These are phyloP conservation scores for Mamestra configurata DNA, from an alignment of 1,140 invertebrate genomes.

Conservation along the genomic window DNA sequence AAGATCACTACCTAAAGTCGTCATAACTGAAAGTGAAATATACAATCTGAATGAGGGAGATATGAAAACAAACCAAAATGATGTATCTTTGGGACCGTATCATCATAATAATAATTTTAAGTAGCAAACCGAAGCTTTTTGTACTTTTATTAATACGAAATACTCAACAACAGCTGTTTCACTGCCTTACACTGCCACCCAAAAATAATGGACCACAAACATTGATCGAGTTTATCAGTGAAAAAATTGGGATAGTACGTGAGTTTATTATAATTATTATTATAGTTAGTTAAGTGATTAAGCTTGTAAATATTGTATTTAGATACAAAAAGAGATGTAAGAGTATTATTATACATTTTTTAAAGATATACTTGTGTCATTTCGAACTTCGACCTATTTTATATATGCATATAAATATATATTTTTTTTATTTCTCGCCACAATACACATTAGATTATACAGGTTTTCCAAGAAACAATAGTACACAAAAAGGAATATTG, in stretches of 20 bases:
- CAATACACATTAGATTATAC: too few relatives aligned
- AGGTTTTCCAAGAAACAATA: too few relatives aligned
- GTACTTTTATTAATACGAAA: conserved; percentile 60
- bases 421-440: too few relatives aligned
- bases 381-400: background rate
- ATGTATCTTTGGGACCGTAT: conserved; percentile 76
- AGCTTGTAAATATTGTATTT: conserved; percentile 87
- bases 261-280: conserved; percentile 65
- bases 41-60: background rate
- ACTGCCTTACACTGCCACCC: conserved; percentile 77
- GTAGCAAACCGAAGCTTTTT: conserved; percentile 64
- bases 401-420: background rate
- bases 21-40: background rate
- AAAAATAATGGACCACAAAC: conserved; percentile 17
- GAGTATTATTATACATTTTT: conserved; percentile 84
- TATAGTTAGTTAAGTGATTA: conserved; percentile 67
- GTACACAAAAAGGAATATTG: too few relatives aligned
- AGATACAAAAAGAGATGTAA: conserved; percentile 83
- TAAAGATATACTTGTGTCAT: conserved; percentile 56
- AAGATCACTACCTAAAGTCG: background rate
- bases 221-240: background rate
- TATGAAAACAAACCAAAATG: conserved; percentile 47
- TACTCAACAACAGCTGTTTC: conserved; percentile 81
- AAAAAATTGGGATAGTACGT: conserved; percentile 55
- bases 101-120: conserved; percentile 69